These are phyloP conservation scores for Agrochola circellaris DNA, from an alignment of 2,888 invertebrate species.

Conservation along the genomic window DNA sequence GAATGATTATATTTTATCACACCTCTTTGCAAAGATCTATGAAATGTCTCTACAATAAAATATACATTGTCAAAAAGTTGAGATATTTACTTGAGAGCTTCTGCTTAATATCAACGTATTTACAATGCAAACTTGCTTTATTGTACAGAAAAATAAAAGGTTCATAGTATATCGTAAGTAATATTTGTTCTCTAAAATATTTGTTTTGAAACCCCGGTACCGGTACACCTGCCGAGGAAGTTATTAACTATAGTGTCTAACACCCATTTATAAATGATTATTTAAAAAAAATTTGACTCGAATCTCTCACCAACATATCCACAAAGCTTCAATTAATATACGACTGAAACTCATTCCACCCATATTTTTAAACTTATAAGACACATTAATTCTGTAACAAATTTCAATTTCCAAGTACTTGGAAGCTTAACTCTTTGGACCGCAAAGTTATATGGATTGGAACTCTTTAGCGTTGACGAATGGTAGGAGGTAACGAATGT, in stretches of 20 bases:
- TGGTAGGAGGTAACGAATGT: conserved; percentile 85
- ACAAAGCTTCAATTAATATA: conserved; percentile 36
- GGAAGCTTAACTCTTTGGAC: conserved; percentile 81
- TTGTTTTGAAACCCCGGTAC: neutral
- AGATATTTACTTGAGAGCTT: conserved; percentile 28
- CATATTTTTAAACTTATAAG: conserved; percentile 63
- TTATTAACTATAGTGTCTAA: neutral
- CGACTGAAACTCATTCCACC: conserved; percentile 40
- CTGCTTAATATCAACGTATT: conserved; percentile 9
- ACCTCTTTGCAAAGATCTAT: conserved; percentile 38
- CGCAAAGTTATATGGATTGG: conserved; percentile 81
- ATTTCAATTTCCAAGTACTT: conserved; percentile 77
- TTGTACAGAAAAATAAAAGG: neutral
- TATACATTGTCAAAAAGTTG: conserved; percentile 22
- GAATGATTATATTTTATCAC: conserved; percentile 51
- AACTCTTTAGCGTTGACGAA: conserved; percentile 84
- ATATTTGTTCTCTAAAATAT: neutral
- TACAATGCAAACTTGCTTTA: neutral
- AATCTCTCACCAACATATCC: neutral
- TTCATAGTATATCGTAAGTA: neutral
- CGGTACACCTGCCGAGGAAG: neutral
- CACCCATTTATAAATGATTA: neutral
- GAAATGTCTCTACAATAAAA: conserved; percentile 28
- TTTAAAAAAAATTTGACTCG: neutral
- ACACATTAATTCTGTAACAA: conserved; percentile 69